These are phyloP conservation scores for Mormyrops boulengeri DNA, from an alignment of 2,797 vertebrate species.

Conservation along the genomic window DNA sequence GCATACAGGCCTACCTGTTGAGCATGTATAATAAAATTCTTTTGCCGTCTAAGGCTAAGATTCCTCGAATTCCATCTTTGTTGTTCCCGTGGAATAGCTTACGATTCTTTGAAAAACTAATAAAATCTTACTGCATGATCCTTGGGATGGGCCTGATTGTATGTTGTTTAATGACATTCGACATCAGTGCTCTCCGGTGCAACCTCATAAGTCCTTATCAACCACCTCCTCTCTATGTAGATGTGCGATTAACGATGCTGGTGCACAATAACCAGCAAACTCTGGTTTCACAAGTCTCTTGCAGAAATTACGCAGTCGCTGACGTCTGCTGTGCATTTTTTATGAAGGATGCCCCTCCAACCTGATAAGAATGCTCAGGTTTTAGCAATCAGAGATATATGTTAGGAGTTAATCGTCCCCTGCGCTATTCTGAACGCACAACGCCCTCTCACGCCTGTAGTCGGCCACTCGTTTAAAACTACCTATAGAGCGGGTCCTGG, in stretches of 20 bases:
- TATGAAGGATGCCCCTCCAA: not conserved
- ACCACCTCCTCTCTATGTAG: not conserved
- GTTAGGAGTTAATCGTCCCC: not conserved
- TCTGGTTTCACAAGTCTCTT: not conserved
- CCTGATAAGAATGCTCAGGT: not conserved
- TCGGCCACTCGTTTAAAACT: not conserved
- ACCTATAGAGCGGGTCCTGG: not conserved
- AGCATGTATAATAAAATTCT: not conserved
- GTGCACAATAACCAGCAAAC: not conserved
- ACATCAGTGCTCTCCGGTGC: not conserved
- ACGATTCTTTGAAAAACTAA: not conserved
- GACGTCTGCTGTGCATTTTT: not conserved
- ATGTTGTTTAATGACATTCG: not conserved
- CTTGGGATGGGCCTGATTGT: not conserved
- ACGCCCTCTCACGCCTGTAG: conserved; percentile 51
- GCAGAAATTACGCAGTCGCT: not conserved
- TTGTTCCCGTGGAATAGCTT: not conserved
- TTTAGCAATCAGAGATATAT: not conserved
- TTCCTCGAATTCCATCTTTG: not conserved
- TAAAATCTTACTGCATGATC: not conserved
- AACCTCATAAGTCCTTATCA: not conserved
- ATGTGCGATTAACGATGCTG: not conserved
- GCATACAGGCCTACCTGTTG: conserved; percentile 2
- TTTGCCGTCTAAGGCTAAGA: not conserved
- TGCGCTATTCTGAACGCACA: not conserved